Evolutionary conservation across 2,113 vertebrate genomes (phyloP), one percentile per base, ranked within the genome.

Genomic region (Brachyhypopomus gauderio): DNA sequence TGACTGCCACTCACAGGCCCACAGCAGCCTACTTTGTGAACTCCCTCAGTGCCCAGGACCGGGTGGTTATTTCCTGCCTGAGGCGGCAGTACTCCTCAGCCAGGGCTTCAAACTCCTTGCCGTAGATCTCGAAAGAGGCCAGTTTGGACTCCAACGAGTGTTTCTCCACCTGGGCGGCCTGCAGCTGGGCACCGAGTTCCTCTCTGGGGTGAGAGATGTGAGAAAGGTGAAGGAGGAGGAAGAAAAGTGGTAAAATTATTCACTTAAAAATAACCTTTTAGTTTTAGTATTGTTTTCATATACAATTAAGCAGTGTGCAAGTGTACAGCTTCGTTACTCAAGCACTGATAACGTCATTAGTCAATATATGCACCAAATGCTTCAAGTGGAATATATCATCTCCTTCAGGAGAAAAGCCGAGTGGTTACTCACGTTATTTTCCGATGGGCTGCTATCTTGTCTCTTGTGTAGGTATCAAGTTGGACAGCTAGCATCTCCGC

Each of bases 401-500:
- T 30, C 25, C 12, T 30, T 25, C 78, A 55, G 23, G 16, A 56
- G 12, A 58, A n/a, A 22, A 0, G 25, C n/a, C n/a, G n/a, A 19
- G 66, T 3, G 9, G 3, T 20, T n/a, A 80, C 91, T 93, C 83
- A 91, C 96, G 93, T 93, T 81, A 96, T 96, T 78, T 91, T 90
- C 76, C 86, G 91, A 73, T 96, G 95, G 76, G 94, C 91, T 60
- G 93, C 89, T 55, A 96, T 92, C 20, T 94, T 91, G 71, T 96
- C 92, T 3, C 86, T 38, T 2, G 92, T 93, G 87, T 97, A 96
- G 1, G 94, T 95, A 78, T 95, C 93, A 67, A 94, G 86, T 79
- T 95, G 90, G 69, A 96, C 87, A 82, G 93, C 93, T 8, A 95
- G 85, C 90, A 96, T 93, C 86, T 96, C 95, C 25, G 91, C 88